These are phyloP conservation scores for Sinocyclocheilus anshuiensis DNA, from an alignment of 2,113 vertebrate species.

Conservation along the genomic window DNA sequence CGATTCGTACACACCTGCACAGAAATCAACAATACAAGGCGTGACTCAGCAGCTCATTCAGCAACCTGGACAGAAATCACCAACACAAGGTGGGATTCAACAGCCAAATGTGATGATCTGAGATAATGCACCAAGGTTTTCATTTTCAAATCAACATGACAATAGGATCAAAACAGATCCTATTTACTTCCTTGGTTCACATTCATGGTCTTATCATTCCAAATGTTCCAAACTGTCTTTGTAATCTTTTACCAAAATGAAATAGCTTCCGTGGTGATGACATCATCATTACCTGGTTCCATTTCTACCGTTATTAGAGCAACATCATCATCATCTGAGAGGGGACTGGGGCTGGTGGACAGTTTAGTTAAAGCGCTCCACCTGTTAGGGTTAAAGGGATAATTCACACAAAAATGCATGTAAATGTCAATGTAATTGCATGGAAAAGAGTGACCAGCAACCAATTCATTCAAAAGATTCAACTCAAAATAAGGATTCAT, in stretches of 20 bases:
- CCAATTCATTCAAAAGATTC: not conserved
- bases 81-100: not conserved
- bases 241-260: not conserved
- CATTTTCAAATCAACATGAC: not conserved
- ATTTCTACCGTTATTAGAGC: constrained; percentile 88
- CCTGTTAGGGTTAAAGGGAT: constrained; percentile 56
- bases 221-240: not conserved
- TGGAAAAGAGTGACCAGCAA: not conserved
- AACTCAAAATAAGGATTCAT: not conserved
- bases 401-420: not conserved
- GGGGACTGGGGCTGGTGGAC: constrained; percentile 72
- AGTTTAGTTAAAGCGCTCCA: constrained; percentile 66
- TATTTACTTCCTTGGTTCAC: not conserved
- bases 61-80: constrained; percentile 39
- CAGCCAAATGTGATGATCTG: not conserved
- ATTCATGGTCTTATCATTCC: not conserved
- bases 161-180: not conserved
- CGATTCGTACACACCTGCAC: constrained; percentile 61
- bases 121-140: not conserved
- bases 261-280: not conserved
- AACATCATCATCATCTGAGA: constrained; percentile 94
- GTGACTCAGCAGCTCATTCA: not conserved
- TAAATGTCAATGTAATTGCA: not conserved
- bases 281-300: constrained; percentile 79
- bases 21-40: not conserved